Conservation (phyloP, 2,888 invertebrate genomes). For the Nemurella pictetii region DNA sequence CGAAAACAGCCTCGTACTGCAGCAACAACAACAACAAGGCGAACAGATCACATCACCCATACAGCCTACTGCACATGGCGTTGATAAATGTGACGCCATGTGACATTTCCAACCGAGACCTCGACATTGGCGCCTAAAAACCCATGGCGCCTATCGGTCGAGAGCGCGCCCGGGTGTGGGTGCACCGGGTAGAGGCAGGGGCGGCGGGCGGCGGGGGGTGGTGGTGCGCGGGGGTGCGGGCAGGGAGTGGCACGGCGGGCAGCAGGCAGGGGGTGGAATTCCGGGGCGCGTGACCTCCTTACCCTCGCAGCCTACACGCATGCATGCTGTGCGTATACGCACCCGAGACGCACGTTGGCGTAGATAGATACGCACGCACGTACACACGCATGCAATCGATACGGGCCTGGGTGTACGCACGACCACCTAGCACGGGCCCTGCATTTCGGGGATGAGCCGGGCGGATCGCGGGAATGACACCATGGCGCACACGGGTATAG, state of each 20-base stretch:
- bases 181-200: not conserved
- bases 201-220: not conserved
- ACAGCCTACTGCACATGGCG: not conserved
- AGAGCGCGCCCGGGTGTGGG: not conserved
- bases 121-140: not conserved
- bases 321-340: not conserved
- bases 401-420: not conserved
- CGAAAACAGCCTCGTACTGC: not conserved
- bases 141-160: not conserved
- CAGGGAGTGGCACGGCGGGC: slow-evolving; percentile 1
- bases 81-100: not conserved
- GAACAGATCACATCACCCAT: not conserved
- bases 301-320: not conserved
- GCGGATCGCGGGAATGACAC: too few species aligned
- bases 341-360: not conserved
- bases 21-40: too few species aligned
- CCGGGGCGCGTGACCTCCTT: slow-evolving; percentile 19
- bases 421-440: not conserved
- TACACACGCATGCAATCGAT: not conserved
- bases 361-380: not conserved
- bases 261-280: slow-evolving; percentile 1
- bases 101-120: not conserved
- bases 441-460: too few species aligned
- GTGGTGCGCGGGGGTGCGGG: not conserved
- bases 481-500: not conserved